Evolutionary conservation across 1,140 invertebrate species (phyloP).

Genomic region (Drosophila nigrodunni): DNA sequence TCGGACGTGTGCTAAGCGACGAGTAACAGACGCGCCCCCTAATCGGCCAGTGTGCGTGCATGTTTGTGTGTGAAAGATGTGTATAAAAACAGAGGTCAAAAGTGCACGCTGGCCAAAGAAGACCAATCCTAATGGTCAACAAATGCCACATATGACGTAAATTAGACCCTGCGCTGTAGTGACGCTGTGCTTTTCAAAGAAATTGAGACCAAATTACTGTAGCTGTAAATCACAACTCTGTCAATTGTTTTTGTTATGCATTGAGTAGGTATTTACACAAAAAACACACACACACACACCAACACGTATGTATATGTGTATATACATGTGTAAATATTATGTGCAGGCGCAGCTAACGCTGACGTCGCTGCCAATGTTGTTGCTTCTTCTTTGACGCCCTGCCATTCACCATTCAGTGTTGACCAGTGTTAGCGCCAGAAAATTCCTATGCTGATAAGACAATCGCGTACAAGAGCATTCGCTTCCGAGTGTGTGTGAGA

Average conservation of each 20-base stretch:
- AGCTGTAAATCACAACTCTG: slow-evolving; percentile 3
- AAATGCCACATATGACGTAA: slow-evolving; percentile 34
- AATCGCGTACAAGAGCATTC: slow-evolving; percentile 14
- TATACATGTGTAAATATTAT: slow-evolving; percentile 31
- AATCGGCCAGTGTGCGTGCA: slow-evolving; percentile 15
- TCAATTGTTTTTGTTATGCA: slow-evolving; percentile 53
- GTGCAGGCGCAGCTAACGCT: slow-evolving; percentile 28
- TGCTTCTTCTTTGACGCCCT: slow-evolving; percentile 47
- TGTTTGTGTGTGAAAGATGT: slow-evolving; percentile 32
- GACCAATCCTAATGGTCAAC: slow-evolving; percentile 32
- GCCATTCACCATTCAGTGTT: slow-evolving; percentile 26
- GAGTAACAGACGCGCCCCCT: slow-evolving; percentile 46
- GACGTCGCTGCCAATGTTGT: slow-evolving; percentile 37
- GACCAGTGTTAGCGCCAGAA: slow-evolving; percentile 36
- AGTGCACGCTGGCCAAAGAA: slow-evolving; percentile 57
- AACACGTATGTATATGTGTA: slow-evolving; percentile 7
- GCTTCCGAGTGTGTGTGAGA: slow-evolving; percentile 5
- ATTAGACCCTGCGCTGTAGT: slow-evolving; percentile 8
- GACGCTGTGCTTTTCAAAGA: not conserved
- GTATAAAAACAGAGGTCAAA: slow-evolving; percentile 70
- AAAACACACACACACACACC: not conserved
- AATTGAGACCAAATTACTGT: slow-evolving; percentile 18
- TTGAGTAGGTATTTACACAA: not conserved
- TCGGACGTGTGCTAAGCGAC: slow-evolving; percentile 7
- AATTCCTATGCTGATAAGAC: slow-evolving; percentile 71